Evolutionary conservation across 1,140 invertebrate species (phyloP).

Genomic region (Vanessa atalanta): DNA sequence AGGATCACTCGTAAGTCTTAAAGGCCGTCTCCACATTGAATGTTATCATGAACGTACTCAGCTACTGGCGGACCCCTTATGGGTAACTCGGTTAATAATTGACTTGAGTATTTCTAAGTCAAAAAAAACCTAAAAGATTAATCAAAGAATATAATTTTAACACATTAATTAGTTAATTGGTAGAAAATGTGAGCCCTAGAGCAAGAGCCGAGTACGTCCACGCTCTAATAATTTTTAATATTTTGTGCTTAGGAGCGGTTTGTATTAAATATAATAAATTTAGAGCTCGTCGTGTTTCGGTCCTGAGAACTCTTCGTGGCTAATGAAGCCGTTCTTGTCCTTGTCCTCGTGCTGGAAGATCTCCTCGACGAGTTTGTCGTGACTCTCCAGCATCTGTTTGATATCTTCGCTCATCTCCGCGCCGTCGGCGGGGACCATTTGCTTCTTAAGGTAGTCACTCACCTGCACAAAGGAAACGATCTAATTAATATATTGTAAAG

Average conservation of each 20-base stretch:
- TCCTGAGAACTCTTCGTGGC: slow-evolving; percentile 96
- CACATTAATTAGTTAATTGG: not conserved
- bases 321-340: slow-evolving; percentile 97
- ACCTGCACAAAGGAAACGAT: slow-evolving; percentile 82
- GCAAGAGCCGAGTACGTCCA: not conserved
- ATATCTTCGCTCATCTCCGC: slow-evolving; percentile 88
- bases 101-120: not conserved
- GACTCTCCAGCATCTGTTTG: slow-evolving; percentile 92
- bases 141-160: too few species aligned
- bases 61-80: not conserved
- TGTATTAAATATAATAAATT: slow-evolving; percentile 53
- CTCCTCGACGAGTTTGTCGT: slow-evolving; percentile 96
- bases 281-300: slow-evolving; percentile 98
- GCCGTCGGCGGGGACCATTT: slow-evolving; percentile 90
- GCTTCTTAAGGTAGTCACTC: slow-evolving; percentile 94
- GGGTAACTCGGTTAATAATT: not conserved
- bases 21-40: not conserved
- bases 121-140: not conserved
- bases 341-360: slow-evolving; percentile 98
- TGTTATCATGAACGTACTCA: not conserved
- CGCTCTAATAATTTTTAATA: not conserved
- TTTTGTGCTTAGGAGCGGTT: slow-evolving; percentile 8
- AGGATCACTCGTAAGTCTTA: slow-evolving; percentile 2
- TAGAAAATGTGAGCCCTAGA: not conserved
- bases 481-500: not conserved